These are phyloP conservation scores for Plusia festucae DNA, from an alignment of 2,888 invertebrate species.

Conservation along the genomic window DNA sequence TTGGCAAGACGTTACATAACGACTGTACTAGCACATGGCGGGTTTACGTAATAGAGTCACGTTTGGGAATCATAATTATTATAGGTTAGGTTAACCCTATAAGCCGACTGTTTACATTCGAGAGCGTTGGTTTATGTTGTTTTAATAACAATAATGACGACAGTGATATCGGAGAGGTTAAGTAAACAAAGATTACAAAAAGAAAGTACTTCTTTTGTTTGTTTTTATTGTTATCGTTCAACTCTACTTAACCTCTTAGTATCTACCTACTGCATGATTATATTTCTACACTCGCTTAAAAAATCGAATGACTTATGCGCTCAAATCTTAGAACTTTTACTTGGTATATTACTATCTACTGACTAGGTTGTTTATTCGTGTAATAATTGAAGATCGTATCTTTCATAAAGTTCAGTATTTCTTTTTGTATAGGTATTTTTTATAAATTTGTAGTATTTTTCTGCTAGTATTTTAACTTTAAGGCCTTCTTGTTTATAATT, in stretches of 20 bases:
- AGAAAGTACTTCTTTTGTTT: background rate
- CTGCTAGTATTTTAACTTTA: too few relatives aligned
- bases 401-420: too few relatives aligned
- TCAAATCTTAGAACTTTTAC: background rate
- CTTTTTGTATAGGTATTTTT: too few relatives aligned
- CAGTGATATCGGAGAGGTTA: conserved; percentile 17
- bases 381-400: too few relatives aligned
- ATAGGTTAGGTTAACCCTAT: conserved; percentile 27
- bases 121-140: background rate
- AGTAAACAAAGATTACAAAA: conserved; percentile 22
- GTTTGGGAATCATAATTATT: conserved; percentile 19
- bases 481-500: background rate
- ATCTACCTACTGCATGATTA: background rate
- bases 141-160: conserved; percentile 14
- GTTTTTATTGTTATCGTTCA: background rate
- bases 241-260: background rate
- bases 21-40: conserved; percentile 28
- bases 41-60: conserved; percentile 34
- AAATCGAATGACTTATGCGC: background rate
- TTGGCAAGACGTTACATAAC: conserved; percentile 48
- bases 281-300: background rate
- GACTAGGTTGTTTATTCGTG: background rate
- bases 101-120: conserved; percentile 10
- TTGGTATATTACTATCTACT: too few relatives aligned
- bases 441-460: too few relatives aligned